Conservation (phyloP, 1,140 invertebrate genomes). For the Procambarus clarkii region DNA sequence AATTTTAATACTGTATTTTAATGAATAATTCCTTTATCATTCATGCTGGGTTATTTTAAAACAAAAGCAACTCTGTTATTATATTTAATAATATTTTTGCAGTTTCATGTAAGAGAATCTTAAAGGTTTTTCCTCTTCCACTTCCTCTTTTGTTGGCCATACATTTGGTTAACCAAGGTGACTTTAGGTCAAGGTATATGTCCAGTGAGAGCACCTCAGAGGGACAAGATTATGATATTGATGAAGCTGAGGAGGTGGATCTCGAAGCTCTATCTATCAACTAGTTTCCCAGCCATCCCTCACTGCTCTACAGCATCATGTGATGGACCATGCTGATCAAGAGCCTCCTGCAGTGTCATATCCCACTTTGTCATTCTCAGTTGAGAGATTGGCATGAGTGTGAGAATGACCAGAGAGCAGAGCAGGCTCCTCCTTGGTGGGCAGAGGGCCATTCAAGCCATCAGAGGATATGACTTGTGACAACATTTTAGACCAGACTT, state of each 20-base stretch:
- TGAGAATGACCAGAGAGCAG: slow-evolving; percentile 27
- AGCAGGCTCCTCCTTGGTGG: slow-evolving; percentile 26
- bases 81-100: background rate
- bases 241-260: slow-evolving; percentile 54
- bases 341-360: slow-evolving; percentile 8
- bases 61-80: background rate
- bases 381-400: background rate
- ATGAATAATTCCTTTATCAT: too few species aligned
- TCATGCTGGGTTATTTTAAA: too few species aligned
- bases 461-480: slow-evolving; percentile 58
- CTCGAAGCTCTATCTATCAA: slow-evolving; percentile 55
- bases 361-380: slow-evolving; percentile 29
- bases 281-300: slow-evolving; percentile 26
- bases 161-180: background rate
- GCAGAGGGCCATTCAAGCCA: slow-evolving; percentile 65
- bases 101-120: slow-evolving; percentile 5
- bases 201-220: slow-evolving; percentile 38
- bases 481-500: slow-evolving; percentile 36
- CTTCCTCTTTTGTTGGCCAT: background rate
- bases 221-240: slow-evolving; percentile 31
- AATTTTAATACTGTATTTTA: too few species aligned
- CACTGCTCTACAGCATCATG: slow-evolving; percentile 24
- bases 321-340: slow-evolving; percentile 22
- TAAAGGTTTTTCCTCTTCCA: background rate
- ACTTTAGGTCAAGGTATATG: slow-evolving; percentile 22